phyloP scores from a whole-genome alignment of 2,888 invertebrate genomes.

The Nectonema munidae region DNA sequence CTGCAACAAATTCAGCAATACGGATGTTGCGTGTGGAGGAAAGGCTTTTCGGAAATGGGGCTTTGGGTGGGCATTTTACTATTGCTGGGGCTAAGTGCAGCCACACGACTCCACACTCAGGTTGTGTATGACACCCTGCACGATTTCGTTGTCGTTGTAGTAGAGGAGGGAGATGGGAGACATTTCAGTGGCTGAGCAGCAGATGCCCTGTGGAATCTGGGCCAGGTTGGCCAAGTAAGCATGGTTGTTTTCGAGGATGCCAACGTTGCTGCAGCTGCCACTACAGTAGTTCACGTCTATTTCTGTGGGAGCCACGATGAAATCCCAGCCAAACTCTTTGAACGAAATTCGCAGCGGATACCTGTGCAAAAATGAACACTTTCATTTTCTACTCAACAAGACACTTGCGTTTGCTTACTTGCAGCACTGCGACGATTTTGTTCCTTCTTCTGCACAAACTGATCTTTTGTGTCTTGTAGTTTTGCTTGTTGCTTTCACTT shows the following conservation, averaged over 20 bases:
- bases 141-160: slow-evolving; percentile 45
- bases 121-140: slow-evolving; percentile 49
- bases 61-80: no score
- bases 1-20: no score
- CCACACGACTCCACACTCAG: slow-evolving; percentile 73
- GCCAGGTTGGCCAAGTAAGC: slow-evolving; percentile 53
- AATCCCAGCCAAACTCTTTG: slow-evolving; percentile 70
- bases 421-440: not conserved
- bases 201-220: slow-evolving; percentile 45
- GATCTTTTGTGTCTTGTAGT: not conserved
- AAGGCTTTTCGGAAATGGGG: no score
- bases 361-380: slow-evolving; percentile 36
- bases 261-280: slow-evolving; percentile 59
- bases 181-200: slow-evolving; percentile 58
- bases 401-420: slow-evolving; percentile 16
- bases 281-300: slow-evolving; percentile 77
- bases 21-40: no score
- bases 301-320: slow-evolving; percentile 65
- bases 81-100: no score
- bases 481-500: not conserved
- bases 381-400: slow-evolving; percentile 18
- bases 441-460: not conserved
- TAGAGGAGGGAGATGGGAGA: slow-evolving; percentile 46
- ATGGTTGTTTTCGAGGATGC: slow-evolving; percentile 50
- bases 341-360: slow-evolving; percentile 69